Evolutionary conservation across 2,797 vertebrate genomes (phyloP).

Genomic region (Micromesistius poutassou): DNA sequence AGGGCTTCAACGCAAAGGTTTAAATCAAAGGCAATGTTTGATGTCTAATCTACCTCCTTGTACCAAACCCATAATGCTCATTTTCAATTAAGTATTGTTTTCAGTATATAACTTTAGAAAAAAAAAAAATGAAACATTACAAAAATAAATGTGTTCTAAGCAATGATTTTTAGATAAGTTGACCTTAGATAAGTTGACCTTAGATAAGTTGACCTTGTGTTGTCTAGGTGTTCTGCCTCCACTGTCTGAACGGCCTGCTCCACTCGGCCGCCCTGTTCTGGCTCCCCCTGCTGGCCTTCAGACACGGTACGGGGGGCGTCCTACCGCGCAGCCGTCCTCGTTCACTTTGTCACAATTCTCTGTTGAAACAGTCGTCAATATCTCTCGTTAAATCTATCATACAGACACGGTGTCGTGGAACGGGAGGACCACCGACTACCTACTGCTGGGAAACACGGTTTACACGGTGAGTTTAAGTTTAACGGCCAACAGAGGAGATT

Average conservation of each 20-base stretch:
- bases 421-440: slow-evolving; percentile 79
- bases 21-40: background rate
- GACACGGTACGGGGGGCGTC: too few relatives aligned
- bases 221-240: slow-evolving; percentile 82
- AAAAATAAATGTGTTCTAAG: background rate
- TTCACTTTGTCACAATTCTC: too few relatives aligned
- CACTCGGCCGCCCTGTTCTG: slow-evolving; percentile 84
- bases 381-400: background rate
- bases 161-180: background rate
- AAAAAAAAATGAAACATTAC: too few relatives aligned
- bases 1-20: slow-evolving; percentile 84
- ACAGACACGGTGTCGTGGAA: slow-evolving; percentile 67
- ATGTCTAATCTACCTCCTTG: background rate
- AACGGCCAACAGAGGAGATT: too few relatives aligned
- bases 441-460: slow-evolving; percentile 81
- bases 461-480: slow-evolving; percentile 77
- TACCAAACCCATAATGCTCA: background rate
- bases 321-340: too few relatives aligned
- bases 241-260: slow-evolving; percentile 86
- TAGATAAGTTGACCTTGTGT: background rate
- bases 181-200: too few relatives aligned
- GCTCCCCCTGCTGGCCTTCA: slow-evolving; percentile 83
- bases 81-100: background rate
- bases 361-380: background rate
- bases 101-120: background rate